Base-by-base conservation (phyloP, 2,888 invertebrate species). In the Kuschelorhynchus macadamiae region DNA sequence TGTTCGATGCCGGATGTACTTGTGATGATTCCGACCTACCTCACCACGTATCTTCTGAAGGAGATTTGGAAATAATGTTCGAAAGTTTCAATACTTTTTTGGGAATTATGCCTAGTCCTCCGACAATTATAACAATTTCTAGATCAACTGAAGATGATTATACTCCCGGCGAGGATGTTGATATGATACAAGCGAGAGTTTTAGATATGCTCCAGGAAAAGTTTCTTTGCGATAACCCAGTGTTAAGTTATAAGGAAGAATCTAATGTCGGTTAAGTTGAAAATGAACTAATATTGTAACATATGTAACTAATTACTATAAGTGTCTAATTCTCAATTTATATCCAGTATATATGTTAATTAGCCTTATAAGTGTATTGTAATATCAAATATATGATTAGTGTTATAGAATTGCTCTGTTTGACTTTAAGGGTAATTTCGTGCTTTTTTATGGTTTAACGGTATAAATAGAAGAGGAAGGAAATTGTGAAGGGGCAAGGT, bases 91-190 rank as follows among this genome's bases (percentile, higher is more conserved):
- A 87, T 77, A 82, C 85, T 14, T 83, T 94, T 77, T 80, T 93
- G 73, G 81, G 86, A 55, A 79, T 84, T 53, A 78, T 90, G n/a
- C 88, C 91, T 0, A 82, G 83, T 33, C 85, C 87, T 3, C 92
- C 93, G 1, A 90, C 90, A 0, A 81, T 92, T 20, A 86, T 96
- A 42, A 96, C 96, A 0, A 88, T 96, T 49, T 91, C 96, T 0
- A 87, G 95, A 76, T 96, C 96, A 0, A 91, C 93, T 50, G 89
- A 90, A 41, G 96, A 97, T 79, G 95, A 95, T 72, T 97, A 96
- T 80, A 96, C 96, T 76, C 96, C 96, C 0, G 84, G 88, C 14
- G 88, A 92, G 79, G 92, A 93, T 82, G 95, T 96, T 30, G 92
- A 94, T 62, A 83, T 85, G 46, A 95, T 96, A 70, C 93, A 96